Evolutionary conservation across 2,888 invertebrate genomes (phyloP), one percentile per base, ranked within the genome.

Genomic region (Drosophila melanocephala): DNA sequence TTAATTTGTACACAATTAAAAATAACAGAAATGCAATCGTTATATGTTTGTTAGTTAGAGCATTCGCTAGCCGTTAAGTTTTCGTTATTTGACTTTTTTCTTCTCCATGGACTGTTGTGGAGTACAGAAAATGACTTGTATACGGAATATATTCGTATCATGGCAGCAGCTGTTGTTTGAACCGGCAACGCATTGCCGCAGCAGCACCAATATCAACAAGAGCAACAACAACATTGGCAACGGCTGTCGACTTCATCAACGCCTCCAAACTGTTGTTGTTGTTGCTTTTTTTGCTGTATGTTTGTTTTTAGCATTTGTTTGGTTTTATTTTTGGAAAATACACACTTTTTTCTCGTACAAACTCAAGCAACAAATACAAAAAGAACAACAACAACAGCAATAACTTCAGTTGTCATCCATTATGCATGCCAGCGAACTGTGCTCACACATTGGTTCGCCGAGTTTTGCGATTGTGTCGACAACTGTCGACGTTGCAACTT

Each of bases 171-270:
- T 85, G 84, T 82, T 84, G 74, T 61, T 71, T 75, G 66, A 73
- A 60, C 71, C 75, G 62, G 76, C 75, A 51, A 77, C 65, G 73
- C 72, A 73, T 51, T 59, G 77, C 62, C 51, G 53, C 59, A 66
- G 12, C 62, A 61, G 1, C 55, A 68, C 12, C 50, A 64, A 5
- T 42, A 44, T 33, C 47, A 35, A 22, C 0, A 70, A 44, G 33
- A 61, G 55, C 55, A 65, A 33, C 69, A 72, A 51, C 35, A 51
- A 14, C 53, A 62, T 30, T 60, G 32, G 50, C 68, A 76, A 67
- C 67, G 65, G 69, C 70, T 86, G 82, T 81, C 81, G 82, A 82
- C 84, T 84, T 85, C 78, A 85, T 84, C 85, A 77, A 82, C 82
- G 83, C 84, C 84, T 83, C 56, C 63, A 68, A 70, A 72, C 9